A percentile compares a stretch with the other conserved stretches of the same genome.
Conservation (phyloP, 2,113 vertebrate species). For the Chaetodon trifascialis region DNA sequence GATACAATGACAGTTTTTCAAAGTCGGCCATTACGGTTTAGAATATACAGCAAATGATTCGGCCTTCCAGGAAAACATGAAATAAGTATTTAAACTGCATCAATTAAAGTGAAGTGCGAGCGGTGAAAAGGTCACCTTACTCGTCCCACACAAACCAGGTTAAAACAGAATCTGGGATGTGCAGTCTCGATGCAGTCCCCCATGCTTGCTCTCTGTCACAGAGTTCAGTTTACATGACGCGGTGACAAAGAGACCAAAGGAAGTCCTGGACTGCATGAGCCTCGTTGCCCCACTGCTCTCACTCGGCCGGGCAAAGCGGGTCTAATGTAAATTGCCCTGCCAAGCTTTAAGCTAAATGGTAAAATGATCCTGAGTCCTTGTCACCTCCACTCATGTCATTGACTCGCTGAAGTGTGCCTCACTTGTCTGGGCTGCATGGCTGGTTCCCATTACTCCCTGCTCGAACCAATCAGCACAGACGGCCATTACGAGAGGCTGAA, state of each 20-base stretch:
- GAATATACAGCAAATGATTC: neutral
- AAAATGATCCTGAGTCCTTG: conserved; percentile 83
- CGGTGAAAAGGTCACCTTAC: neutral
- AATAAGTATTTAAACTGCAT: neutral
- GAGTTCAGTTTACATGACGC: conserved; percentile 51
- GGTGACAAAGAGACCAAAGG: conserved; percentile 65
- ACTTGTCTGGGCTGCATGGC: conserved; percentile 64
- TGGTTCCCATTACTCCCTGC: conserved; percentile 80
- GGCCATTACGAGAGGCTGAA: conserved; percentile 59
- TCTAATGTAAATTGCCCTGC: conserved; percentile 80
- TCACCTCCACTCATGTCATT: conserved; percentile 84
- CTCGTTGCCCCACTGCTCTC: conserved; percentile 54
- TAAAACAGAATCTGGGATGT: neutral
- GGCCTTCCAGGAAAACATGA: neutral
- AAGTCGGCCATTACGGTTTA: neutral
- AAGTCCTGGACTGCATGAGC: conserved; percentile 51
- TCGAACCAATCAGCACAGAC: conserved; percentile 69
- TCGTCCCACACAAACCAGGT: neutral
- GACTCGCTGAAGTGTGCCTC: conserved; percentile 74
- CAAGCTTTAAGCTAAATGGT: conserved; percentile 79
- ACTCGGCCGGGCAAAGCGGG: conserved; percentile 67
- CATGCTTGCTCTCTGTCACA: neutral
- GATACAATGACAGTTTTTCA: neutral
- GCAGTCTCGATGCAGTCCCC: neutral
- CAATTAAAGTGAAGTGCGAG: neutral